Conservation (phyloP, 2,113 vertebrate genomes). For the Smithornis capensis region DNA sequence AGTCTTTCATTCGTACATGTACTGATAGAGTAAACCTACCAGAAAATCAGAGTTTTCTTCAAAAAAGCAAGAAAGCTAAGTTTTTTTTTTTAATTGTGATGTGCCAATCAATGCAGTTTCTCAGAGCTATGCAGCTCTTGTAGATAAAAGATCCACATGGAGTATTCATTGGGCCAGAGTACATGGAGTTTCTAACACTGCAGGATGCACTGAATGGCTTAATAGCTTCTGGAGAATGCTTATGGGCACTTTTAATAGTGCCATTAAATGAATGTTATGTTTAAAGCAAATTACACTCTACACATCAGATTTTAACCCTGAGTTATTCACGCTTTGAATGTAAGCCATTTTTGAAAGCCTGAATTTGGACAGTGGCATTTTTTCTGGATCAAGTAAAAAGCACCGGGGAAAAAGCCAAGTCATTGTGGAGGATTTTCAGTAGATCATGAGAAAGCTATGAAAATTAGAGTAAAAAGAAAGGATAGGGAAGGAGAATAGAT, state of each 20-base stretch:
- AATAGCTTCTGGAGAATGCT: slow-evolving; percentile 17
- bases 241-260: neutral
- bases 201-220: slow-evolving; percentile 23
- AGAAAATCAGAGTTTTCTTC: neutral
- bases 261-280: slow-evolving; percentile 8
- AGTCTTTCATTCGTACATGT: neutral
- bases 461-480: neutral
- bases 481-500: neutral
- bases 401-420: neutral
- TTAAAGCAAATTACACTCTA: neutral
- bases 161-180: neutral
- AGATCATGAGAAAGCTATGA: neutral
- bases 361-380: neutral
- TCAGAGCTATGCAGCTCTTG: neutral
- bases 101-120: neutral
- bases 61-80: neutral
- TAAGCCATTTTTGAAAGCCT: neutral
- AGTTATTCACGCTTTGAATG: neutral
- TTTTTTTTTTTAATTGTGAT: neutral
- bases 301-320: neutral
- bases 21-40: neutral
- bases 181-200: neutral
- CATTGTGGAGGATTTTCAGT: neutral
- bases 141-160: neutral
- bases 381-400: neutral